These are phyloP conservation scores for Exocentrus adspersus DNA, from an alignment of 2,888 invertebrate species.

Conservation along the genomic window DNA sequence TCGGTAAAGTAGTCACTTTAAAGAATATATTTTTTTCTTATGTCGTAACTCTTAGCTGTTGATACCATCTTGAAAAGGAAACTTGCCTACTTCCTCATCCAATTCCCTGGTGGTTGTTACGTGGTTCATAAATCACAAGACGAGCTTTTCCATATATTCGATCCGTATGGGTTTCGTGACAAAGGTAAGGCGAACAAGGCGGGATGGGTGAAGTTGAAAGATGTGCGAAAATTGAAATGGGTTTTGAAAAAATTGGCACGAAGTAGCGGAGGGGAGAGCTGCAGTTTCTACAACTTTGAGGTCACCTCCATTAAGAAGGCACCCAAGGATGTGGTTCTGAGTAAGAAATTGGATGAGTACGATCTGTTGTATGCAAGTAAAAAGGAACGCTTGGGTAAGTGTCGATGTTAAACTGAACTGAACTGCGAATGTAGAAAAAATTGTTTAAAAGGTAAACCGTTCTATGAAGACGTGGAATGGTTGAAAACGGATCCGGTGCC, in stretches of 20 bases:
- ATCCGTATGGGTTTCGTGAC: constrained; percentile 65
- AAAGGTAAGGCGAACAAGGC: constrained; percentile 53
- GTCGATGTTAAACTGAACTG: not conserved
- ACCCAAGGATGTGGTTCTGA: constrained; percentile 64
- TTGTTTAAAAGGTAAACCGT: constrained; percentile 51
- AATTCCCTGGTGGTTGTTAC: constrained; percentile 68
- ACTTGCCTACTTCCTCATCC: constrained; percentile 69
- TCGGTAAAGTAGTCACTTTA: constrained; percentile 40
- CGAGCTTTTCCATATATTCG: constrained; percentile 71
- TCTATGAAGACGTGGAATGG: constrained; percentile 61
- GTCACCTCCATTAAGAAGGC: constrained; percentile 68
- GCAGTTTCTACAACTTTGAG: constrained; percentile 69
- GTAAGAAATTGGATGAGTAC: constrained; percentile 65
- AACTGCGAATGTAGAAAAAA: not conserved
- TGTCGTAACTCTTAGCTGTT: constrained; percentile 44
- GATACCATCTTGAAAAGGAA: constrained; percentile 58
- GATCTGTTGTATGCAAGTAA: constrained; percentile 56
- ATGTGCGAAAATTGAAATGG: constrained; percentile 57
- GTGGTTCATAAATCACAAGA: constrained; percentile 67
- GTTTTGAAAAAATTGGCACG: constrained; percentile 32
- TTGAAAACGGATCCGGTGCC: constrained; percentile 57
- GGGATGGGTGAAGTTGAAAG: constrained; percentile 65
- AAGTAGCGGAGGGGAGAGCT: constrained; percentile 55
- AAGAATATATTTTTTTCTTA: too few relatives aligned
- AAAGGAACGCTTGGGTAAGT: constrained; percentile 56